Base-by-base conservation (phyloP, 2,888 invertebrate species). In the Coelogynopora nodosa region DNA sequence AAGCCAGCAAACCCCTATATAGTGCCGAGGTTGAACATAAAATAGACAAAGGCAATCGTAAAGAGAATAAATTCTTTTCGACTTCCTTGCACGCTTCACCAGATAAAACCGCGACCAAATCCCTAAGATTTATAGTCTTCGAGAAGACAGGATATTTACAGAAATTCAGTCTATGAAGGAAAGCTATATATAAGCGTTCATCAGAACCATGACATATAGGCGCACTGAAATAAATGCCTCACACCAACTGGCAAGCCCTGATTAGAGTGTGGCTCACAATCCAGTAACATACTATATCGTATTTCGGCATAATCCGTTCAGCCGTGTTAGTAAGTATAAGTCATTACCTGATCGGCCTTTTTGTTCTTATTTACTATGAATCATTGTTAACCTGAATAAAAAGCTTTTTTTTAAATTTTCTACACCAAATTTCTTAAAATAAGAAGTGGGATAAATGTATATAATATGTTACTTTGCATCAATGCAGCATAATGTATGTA, bases 71-170 rank as follows among this genome's bases (percentile, higher is more conserved):
- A 74, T 74, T 74, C 23, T 23, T 74, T 23, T 74, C 23, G 23
- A 13, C 23, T 5, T 74, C 5, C 23, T 13, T 74, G 23, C 23
- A 23, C 23, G 74, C 74, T 74, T 23, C 74, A 74, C 18, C 23
- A 74, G 74, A 74, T 74, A 74, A 13, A 74, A 5, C 74, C 74
- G 23, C 5, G 5, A 74, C 74, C 74, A 23, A 74, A 74, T 74
- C 27, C 5, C 74, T n/a, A 74, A 74, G 74, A 74, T 74, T 74
- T 74, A 74, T 74, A 74, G 74, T 74, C 74, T 10, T 26, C 27
- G 23, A 13, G 74, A 74, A 74, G 74, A 74, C 23, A 13, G 74
- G 74, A 74, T 23, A 74, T 74, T 74, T 74, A 23, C 5, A 13
- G 74, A 74, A 74, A 13, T 2, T 13, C 74, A 13, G 5, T 23